Evolutionary conservation across 2,888 invertebrate genomes (phyloP), one percentile per base, ranked within the genome.

Genomic region (Oscheius sp.): DNA sequence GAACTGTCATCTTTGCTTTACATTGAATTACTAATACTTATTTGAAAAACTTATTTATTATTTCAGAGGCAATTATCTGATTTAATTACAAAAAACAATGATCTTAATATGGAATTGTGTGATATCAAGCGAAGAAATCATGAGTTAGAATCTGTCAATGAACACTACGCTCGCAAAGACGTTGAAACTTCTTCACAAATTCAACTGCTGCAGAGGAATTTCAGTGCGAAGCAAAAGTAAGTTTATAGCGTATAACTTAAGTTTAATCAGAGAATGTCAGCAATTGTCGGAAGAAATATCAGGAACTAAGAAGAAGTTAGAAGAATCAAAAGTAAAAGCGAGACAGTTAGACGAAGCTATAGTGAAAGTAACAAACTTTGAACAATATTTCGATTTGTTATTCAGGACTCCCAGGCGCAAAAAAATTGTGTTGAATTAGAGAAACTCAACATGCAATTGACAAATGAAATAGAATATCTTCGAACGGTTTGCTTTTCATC

Each of bases 381-480:
- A 7, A 18, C 18, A n/a, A 7, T 49, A 18, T 13, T 49, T 49
- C n/a, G n/a, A 49, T 13, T 13, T 13, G 18, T 13, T 7, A 49
- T 49, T 49, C 2, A 49, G 49, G 13, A 49, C 13, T 16, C 25
- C 3, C 13, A 55, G 13, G 2, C 25, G 3, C 18, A 55, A 55
- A 25, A 55, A 13, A 3, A 2, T 13, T 55, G 13, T 5, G 25
- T 55, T 6, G 55, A 55, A 3, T 23, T 55, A 6, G 25, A 55
- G 25, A 21, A 55, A 23, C 16, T 55, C 7, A 55, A 55, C 25
- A 2, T 18, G 55, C 16, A 25, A 25, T 23, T 55, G 13, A 18
- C 55, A 3, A 13, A 55, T 12, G 55, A 55, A 55, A 55, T 49
- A n/a, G 49, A 18, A 49, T 49, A 49, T 49, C 49, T 49, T 5